A percentile compares a stretch with the other conserved stretches of the same genome.
phyloP scores from a whole-genome alignment of 2,113 vertebrate species.

The Rattus norvegicus region GRCr8 NC_086027.1:98301501-98302000 shows the following conservation, averaged over 20 bases:
- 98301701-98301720: background rate
- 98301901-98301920: background rate
- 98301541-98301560: background rate
- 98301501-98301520: background rate
- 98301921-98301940: accelerated
- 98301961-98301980: background rate
- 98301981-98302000: background rate
- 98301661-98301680: background rate
- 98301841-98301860: background rate
- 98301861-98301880: background rate
- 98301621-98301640: background rate
- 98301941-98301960: accelerated
- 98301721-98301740: background rate
- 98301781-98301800: background rate
- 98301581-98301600: background rate
- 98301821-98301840: background rate
- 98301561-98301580: too few relatives aligned
- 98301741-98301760: background rate
- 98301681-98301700: background rate
- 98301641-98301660: background rate
- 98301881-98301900: background rate
- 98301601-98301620: background rate
- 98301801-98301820: accelerated
- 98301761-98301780: too few relatives aligned
- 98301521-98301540: background rate